Evolutionary conservation across 2,888 invertebrate genomes (phyloP), one percentile per base, ranked within the genome.

Genomic region (Thalpophila matura): DNA sequence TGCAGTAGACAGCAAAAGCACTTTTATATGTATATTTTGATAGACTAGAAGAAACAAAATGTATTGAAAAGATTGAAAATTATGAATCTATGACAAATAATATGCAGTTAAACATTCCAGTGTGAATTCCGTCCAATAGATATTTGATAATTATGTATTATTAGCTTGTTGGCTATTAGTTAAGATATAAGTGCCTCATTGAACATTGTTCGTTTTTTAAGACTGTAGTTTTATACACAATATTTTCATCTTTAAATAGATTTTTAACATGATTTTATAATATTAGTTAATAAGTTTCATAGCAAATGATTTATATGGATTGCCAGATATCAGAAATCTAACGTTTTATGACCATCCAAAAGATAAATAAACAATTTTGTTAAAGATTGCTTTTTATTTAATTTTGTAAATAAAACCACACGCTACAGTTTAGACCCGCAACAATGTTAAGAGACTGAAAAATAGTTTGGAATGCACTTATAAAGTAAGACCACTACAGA

Each of bases 61-160:
- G n/a, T n/a, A n/a, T n/a, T n/a, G n/a, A n/a, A n/a, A n/a, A n/a
- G n/a, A n/a, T n/a, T n/a, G n/a, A n/a, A 33, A n/a, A 5, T 33
- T 14, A 4, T 42, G 12, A 33, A 31, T 24, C 6, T 12, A 24
- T 27, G 3, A 26, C 16, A 37, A 7, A 24, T 43, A 24, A 10
- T 35, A 16, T 47, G 9, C 14, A 37, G 24, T 6, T 18, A 9
- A 16, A 33, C 31, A 62, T 45, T 47, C 50, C 56, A 72, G 43
- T 45, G 18, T 43, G 22, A n/a, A 46, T 50, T 72, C 72, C 72
- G 43, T 72, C 72, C 72, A 71, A 18, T 38, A 27, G 4, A 43
- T 58, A 51, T 55, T 51, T 35, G 14, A 43, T 45, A 70, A 47
- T 57, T 31, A n/a, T n/a, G 7, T 51, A 51, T 67, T 47, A 31